Base-by-base conservation (phyloP, 2,797 vertebrate species). In the Pachyuromys duprasi region DNA sequence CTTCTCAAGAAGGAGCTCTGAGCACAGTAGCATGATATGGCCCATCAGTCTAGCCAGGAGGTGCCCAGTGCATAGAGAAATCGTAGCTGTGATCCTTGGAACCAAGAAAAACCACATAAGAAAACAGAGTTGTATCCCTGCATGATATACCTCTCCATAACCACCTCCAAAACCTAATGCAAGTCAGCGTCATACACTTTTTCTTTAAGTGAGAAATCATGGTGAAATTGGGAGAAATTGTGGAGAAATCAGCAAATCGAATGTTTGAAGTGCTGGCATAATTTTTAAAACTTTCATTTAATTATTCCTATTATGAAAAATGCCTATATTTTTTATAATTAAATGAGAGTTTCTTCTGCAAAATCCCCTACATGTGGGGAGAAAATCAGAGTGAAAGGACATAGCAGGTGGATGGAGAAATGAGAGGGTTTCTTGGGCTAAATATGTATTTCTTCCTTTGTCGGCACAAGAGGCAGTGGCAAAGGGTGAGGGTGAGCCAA, bases 291-390 rank as follows among this genome's bases (percentile, higher is more conserved):
- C 17, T 53, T 55, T 55, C 63, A 17, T 55, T 28, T 78, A 57
- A 91, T 90, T 89, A 74, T 81, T 84, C 53, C 4, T 93, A 31
- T 87, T 91, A 80, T 18, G 22, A 60, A 94, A 95, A 94, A 86
- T 49, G 1, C 31, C 24, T 63, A 9, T 11, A 20, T 89, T 75
- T 76, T 93, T 93, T 39, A 55, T 87, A 80, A 88, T 89, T 80
- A 90, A 93, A 72, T 72, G 18, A 42, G 8, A 33, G 26, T 90
- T 5, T 81, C 28, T 89, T 83, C 26, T 36, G 24, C 11, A 2
- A 70, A 91, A 33, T 94, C 26, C 36, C 42, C 12, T 8, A 12
- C 22, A 3, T n/a, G 24, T 7, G 22, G 53, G 24, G 22, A 14
- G 8, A 28, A 33, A 0, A n/a, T 78, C 17, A 24, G 49, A 92